Evolutionary conservation across 1,140 invertebrate species (phyloP).

Genomic region (Lepidostoma basale): DNA sequence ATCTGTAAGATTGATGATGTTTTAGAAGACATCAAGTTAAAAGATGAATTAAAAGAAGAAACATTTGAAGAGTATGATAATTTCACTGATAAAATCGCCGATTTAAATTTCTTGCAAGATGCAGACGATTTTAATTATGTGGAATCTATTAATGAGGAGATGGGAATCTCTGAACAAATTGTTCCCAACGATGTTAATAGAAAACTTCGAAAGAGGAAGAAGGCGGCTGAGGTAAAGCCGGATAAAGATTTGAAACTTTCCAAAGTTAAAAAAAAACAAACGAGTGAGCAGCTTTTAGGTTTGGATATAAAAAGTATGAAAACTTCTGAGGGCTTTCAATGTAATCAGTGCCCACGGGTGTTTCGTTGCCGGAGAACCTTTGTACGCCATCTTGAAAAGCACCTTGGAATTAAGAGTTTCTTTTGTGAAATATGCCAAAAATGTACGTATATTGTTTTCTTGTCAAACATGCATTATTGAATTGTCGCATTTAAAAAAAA

Average conservation of each 20-base stretch:
- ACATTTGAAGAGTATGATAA: background rate
- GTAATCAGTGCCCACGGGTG: conserved; percentile 33
- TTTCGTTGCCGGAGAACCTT: conserved; percentile 23
- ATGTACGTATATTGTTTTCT: too few relatives aligned
- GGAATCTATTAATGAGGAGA: background rate
- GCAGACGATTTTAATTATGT: conserved; percentile 3
- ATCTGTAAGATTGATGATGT: background rate
- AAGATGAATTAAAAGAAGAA: conserved; percentile 26
- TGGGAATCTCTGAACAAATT: background rate
- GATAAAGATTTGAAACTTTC: conserved; percentile 10
- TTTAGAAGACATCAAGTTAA: conserved; percentile 14
- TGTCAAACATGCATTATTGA: too few relatives aligned
- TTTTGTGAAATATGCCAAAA: conserved; percentile 42
- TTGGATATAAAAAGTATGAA: conserved; percentile 33
- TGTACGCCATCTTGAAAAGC: conserved; percentile 36
- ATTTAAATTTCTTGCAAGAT: background rate
- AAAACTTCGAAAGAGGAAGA: conserved; percentile 19
- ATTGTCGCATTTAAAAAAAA: too few relatives aligned
- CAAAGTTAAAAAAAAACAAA: conserved; percentile 4
- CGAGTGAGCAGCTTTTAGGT: conserved; percentile 32
- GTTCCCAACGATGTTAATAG: background rate
- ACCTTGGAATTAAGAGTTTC: conserved; percentile 40
- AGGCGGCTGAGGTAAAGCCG: background rate
- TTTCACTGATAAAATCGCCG: background rate
- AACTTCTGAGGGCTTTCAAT: conserved; percentile 25